Conservation (phyloP, 1,140 invertebrate genomes). For the Mylabris phalerata region DNA sequence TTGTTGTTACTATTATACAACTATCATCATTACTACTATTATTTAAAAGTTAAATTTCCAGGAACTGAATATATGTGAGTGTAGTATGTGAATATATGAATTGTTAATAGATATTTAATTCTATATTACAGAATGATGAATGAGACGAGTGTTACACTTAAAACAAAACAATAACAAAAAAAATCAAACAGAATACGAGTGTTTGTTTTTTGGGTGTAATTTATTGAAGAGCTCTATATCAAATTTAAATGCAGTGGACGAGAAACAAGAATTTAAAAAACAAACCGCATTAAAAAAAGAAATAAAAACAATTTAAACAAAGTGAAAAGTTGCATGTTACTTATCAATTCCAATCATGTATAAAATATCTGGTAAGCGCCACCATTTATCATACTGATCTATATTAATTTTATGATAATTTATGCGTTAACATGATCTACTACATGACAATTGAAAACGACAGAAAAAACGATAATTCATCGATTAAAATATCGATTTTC, state of each 20-base stretch:
- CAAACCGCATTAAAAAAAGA: too few species aligned
- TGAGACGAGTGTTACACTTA: not conserved
- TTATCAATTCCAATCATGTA: conserved; percentile 12
- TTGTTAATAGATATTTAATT: conserved; percentile 17
- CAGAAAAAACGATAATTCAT: too few species aligned
- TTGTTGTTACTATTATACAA: not conserved
- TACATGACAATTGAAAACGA: too few species aligned
- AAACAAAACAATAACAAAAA: too few species aligned
- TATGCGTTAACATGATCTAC: conserved; percentile 1
- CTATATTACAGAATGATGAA: conserved; percentile 18
- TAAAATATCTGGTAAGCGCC: conserved; percentile 4
- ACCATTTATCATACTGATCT: conserved; percentile 8
- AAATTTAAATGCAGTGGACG: too few species aligned
- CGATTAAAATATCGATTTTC: too few species aligned
- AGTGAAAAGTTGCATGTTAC: conserved; percentile 3
- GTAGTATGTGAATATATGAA: conserved; percentile 21
- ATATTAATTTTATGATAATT: conserved; percentile 15
- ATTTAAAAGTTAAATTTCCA: conserved; percentile 19
- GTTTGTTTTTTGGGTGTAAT: too few species aligned
- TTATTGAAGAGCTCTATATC: too few species aligned
- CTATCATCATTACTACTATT: conserved; percentile 13
- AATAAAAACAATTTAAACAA: too few species aligned
- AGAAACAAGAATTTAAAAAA: too few species aligned
- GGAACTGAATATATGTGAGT: conserved; percentile 10
- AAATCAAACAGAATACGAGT: too few species aligned